These are phyloP conservation scores for Belonocnema kinseyi DNA, from an alignment of 1,140 invertebrate genomes.

Conservation along the genomic window DNA sequence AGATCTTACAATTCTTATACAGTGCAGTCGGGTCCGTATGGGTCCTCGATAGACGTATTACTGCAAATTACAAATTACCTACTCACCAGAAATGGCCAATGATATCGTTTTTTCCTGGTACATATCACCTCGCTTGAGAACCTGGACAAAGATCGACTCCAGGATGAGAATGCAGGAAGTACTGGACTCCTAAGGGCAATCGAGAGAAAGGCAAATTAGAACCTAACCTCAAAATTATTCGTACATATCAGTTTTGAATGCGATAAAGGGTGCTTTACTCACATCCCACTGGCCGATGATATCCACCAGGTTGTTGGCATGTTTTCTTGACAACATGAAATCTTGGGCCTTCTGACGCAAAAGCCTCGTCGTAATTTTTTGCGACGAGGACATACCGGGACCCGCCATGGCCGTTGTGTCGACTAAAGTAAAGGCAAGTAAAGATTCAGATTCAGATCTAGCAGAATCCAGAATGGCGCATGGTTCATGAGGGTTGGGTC, in stretches of 20 bases:
- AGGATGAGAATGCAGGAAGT: constrained; percentile 78
- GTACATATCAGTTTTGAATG: background rate
- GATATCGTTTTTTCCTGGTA: constrained; percentile 72
- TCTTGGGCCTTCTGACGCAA: constrained; percentile 81
- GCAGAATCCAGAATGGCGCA: background rate
- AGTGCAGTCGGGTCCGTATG: background rate
- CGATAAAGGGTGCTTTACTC: constrained; percentile 43
- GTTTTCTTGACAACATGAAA: constrained; percentile 79
- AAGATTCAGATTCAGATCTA: background rate
- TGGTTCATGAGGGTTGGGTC: too few relatives aligned
- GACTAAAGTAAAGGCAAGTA: background rate
- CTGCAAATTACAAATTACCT: background rate
- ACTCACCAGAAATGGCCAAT: constrained; percentile 63
- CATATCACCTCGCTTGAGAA: constrained; percentile 80
- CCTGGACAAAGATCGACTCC: constrained; percentile 82
- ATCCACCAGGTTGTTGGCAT: constrained; percentile 80
- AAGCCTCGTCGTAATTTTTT: constrained; percentile 74
- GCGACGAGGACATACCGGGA: constrained; percentile 1
- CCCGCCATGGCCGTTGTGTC: constrained; percentile 18
- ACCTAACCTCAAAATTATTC: constrained; percentile 52
- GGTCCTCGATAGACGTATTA: background rate
- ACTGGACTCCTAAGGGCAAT: constrained; percentile 69
- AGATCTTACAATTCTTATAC: background rate
- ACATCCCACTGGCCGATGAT: constrained; percentile 81
- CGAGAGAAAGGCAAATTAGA: constrained; percentile 37